Conservation (phyloP, 2,888 invertebrate species). For the Zeuzera pyrina region DNA sequence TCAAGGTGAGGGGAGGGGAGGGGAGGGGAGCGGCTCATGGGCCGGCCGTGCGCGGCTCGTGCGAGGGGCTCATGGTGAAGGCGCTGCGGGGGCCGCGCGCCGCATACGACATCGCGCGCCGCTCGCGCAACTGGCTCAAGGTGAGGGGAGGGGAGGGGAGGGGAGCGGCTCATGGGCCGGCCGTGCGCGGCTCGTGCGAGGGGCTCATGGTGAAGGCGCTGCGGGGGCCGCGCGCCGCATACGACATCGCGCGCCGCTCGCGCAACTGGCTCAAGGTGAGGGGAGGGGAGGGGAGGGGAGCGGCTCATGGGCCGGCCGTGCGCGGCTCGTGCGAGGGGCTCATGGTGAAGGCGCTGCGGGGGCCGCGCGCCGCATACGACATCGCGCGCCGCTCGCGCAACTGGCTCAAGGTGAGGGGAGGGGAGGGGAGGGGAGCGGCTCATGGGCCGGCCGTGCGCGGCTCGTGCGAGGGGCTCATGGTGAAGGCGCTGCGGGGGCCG, state of each 20-base stretch:
- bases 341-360: conserved; percentile 96
- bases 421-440: conserved; percentile 94
- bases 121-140: conserved; percentile 96
- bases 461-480: conserved; percentile 99
- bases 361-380: conserved; percentile 91
- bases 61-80: conserved; percentile 99
- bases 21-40: conserved; percentile 96
- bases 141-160: conserved; percentile 86
- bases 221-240: conserved; percentile 85
- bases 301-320: conserved; percentile 93
- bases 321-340: conserved; percentile 96
- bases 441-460: conserved; percentile 91
- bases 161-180: conserved; percentile 94
- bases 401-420: conserved; percentile 91
- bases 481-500: conserved; percentile 88
- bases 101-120: conserved; percentile 96
- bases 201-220: conserved; percentile 99
- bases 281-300: conserved; percentile 89
- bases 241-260: conserved; percentile 97
- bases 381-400: conserved; percentile 95
- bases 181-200: conserved; percentile 94
- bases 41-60: conserved; percentile 92
- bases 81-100: conserved; percentile 87
- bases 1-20: conserved; percentile 86
- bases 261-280: conserved; percentile 95